A percentile compares a stretch with the other conserved stretches of the same genome.
phyloP scores from a whole-genome alignment of 2,888 invertebrate species.

The Tupiocoris notatus region DNA sequence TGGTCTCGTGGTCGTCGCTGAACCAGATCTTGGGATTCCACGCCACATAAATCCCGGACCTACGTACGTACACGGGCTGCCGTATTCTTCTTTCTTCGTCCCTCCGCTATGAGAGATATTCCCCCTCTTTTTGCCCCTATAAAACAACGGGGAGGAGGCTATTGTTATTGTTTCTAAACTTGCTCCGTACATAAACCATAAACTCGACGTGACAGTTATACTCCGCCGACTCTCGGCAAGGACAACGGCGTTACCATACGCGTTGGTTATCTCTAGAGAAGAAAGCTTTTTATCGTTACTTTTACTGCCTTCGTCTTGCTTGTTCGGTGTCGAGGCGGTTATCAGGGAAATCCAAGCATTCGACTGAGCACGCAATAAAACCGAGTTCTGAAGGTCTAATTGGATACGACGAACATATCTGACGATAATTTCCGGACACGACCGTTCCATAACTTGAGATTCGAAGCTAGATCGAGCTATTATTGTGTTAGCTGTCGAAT shows the following conservation, averaged over 20 bases:
- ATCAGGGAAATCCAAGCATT: background rate
- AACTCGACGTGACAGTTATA: slow-evolving; percentile 33
- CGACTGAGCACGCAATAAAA: background rate
- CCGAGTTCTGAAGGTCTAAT: background rate
- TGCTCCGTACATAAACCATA: slow-evolving; percentile 36
- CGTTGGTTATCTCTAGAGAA: background rate
- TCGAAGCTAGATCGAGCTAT: too few relatives aligned
- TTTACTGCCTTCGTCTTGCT: background rate
- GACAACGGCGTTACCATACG: background rate
- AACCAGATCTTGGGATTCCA: slow-evolving; percentile 35
- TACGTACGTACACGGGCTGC: background rate
- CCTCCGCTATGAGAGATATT: background rate
- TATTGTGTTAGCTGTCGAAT: too few relatives aligned
- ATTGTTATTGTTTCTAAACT: slow-evolving; percentile 38
- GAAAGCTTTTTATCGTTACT: background rate
- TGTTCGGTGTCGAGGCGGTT: background rate
- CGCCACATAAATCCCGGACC: slow-evolving; percentile 33
- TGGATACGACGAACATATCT: too few relatives aligned
- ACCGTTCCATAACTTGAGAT: too few relatives aligned
- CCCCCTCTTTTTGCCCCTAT: slow-evolving; percentile 1
- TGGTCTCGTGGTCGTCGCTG: slow-evolving; percentile 27
- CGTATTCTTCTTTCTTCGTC: background rate
- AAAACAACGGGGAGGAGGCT: slow-evolving; percentile 10
- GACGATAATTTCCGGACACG: too few relatives aligned
- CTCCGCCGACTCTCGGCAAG: background rate